A percentile compares a stretch with the other conserved stretches of the same genome.
Evolutionary conservation across 2,113 vertebrate species (phyloP).

Genomic region (Felis chaus): DNA sequence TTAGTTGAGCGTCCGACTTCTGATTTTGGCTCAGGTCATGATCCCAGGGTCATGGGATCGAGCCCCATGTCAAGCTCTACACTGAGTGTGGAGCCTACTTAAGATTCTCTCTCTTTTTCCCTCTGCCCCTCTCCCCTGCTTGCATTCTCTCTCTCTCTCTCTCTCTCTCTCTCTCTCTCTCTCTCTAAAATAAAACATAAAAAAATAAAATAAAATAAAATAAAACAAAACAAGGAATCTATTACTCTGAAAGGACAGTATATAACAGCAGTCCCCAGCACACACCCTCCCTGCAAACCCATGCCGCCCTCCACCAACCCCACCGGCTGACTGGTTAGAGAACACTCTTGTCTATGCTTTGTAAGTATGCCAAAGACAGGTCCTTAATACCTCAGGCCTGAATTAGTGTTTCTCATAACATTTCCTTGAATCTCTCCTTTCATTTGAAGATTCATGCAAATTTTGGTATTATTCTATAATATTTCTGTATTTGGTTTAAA

Average conservation of each 20-base stretch:
- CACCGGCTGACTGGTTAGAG: neutral
- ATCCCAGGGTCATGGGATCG: no score
- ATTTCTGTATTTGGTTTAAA: neutral
- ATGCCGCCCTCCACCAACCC: neutral
- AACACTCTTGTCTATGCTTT: neutral
- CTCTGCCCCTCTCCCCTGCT: no score
- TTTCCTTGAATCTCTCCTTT: neutral
- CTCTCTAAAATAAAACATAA: no score
- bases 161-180: no score
- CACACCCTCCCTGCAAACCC: neutral
- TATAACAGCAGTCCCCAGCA: neutral
- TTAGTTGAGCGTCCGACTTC: no score
- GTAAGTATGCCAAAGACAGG: neutral
- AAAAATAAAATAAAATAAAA: no score
- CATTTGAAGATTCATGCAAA: neutral
- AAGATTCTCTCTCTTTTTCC: no score
- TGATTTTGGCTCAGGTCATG: no score
- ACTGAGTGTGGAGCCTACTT: no score
- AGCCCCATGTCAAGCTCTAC: no score
- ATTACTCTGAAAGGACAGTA: neutral
- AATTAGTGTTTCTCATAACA: neutral
- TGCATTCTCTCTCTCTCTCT: no score
- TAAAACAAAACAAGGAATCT: neutral
- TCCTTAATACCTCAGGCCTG: neutral
- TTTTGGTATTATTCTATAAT: neutral